Percentiles rank a stretch among this genome's conserved stretches.
Conservation (phyloP, 2,888 invertebrate species). For the Oegoconia quadripuncta region DNA sequence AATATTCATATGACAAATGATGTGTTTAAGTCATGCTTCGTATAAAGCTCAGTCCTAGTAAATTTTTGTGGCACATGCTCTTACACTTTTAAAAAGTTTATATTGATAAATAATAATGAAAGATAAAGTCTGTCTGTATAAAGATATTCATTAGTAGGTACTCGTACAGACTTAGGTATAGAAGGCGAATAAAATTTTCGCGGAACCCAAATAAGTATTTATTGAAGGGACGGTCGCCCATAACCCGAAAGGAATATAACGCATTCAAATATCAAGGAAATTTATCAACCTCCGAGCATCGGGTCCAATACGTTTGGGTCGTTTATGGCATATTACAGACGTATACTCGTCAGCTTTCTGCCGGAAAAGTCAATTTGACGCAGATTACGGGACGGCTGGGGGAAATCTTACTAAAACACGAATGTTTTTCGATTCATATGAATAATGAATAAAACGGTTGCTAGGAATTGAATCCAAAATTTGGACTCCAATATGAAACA, state of each 20-base stretch:
- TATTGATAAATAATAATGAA: too few species aligned
- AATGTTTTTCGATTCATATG: constrained; percentile 52
- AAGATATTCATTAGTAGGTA: constrained; percentile 54
- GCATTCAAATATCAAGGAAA: constrained; percentile 75
- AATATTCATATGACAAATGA: too few species aligned
- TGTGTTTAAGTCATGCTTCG: too few species aligned
- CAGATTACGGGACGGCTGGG: constrained; percentile 64
- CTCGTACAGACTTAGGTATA: constrained; percentile 35
- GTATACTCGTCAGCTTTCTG: constrained; percentile 67
- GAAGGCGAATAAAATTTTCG: constrained; percentile 46
- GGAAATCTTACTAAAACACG: constrained; percentile 56
- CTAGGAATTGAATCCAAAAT: constrained; percentile 8
- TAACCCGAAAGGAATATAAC: constrained; percentile 65
- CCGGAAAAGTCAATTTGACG: constrained; percentile 74
- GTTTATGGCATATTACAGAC: constrained; percentile 72
- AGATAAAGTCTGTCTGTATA: constrained; percentile 14
- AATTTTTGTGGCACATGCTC: too few species aligned
- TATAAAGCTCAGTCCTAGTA: too few species aligned
- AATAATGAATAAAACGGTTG: constrained; percentile 40
- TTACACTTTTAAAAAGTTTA: too few species aligned
- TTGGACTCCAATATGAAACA: too few species aligned
- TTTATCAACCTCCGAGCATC: constrained; percentile 68
- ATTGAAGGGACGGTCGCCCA: constrained; percentile 54
- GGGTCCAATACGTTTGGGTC: constrained; percentile 71
- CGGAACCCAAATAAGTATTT: constrained; percentile 44